Conservation (phyloP, 1,140 invertebrate species). For the Dolichoris vasculosae region DNA sequence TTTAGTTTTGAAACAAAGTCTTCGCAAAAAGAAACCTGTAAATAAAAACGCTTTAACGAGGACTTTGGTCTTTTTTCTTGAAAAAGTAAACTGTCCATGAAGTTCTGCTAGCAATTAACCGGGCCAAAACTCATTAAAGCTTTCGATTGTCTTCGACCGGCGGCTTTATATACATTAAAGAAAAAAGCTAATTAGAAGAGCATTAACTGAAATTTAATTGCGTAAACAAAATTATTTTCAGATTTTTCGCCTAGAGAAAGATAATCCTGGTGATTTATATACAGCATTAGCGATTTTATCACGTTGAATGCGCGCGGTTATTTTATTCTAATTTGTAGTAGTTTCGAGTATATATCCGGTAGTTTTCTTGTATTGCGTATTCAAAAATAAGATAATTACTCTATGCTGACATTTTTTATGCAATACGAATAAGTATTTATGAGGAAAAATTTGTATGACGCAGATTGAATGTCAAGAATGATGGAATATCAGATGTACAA, state of each 20-base stretch:
- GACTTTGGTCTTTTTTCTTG: not conserved
- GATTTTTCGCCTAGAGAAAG: not conserved
- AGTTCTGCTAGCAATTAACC: not conserved
- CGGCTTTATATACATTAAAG: not conserved
- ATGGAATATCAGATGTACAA: too few relatives aligned
- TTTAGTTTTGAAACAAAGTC: not conserved
- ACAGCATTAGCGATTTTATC: not conserved
- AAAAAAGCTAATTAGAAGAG: slow-evolving; percentile 24
- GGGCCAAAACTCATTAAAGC: not conserved
- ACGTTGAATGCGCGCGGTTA: not conserved
- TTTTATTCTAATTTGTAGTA: too few relatives aligned
- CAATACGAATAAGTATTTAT: too few relatives aligned
- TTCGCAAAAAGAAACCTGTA: not conserved
- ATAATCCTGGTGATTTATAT: not conserved
- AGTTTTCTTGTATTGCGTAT: too few relatives aligned
- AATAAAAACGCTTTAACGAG: not conserved
- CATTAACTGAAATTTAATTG: not conserved
- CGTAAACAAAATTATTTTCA: not conserved
- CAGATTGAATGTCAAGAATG: too few relatives aligned
- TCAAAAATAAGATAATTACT: too few relatives aligned
- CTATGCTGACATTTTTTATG: too few relatives aligned
- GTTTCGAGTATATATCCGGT: too few relatives aligned
- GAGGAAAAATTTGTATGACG: too few relatives aligned
- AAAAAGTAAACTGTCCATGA: not conserved
- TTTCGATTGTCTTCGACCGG: not conserved